Evolutionary conservation across 2,888 invertebrate species (phyloP), one percentile per base, ranked within the genome.

Genomic region (Caenorhabditis imperialis): DNA sequence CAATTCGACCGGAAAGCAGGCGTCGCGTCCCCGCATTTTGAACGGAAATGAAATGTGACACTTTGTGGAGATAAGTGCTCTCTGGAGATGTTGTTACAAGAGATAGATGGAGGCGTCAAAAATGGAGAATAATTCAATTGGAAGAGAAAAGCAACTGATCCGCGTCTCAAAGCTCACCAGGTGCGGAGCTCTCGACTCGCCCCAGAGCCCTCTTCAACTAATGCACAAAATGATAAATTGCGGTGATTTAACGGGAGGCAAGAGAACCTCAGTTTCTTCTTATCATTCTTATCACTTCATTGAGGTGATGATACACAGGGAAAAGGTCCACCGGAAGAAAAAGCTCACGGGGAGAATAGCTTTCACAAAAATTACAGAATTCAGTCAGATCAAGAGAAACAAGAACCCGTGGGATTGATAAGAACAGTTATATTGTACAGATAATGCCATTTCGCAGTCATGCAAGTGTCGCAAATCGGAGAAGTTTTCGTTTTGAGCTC

Each of bases 401-500:
- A n/a, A n/a, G n/a, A n/a, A n/a, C n/a, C n/a, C n/a, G n/a, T n/a
- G n/a, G n/a, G n/a, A n/a, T n/a, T n/a, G n/a, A n/a, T n/a, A n/a
- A n/a, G n/a, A n/a, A n/a, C n/a, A n/a, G n/a, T n/a, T n/a, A n/a
- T n/a, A n/a, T n/a, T n/a, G n/a, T n/a, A n/a, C n/a, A 42, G 5
- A 60, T 16, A 38, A 45, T 20, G 33, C 25, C 35, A 50, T 23
- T 14, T 30, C 23, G n/a, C n/a, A 8, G n/a, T 48, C 55, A 47
- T 51, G 57, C 73, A 18, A 73, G 51, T 1, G 81, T 81, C 14
- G 79, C 81, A 45, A 81, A 81, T 42, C 81, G 71, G 23, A 81
- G 69, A 22, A 81, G 67, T 55, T 81, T 81, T 22, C 81, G 71
- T 45, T 75, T 70, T 8, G 81, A 81, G 38, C 78, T 80, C 33